A percentile compares a stretch with the other conserved stretches of the same genome.
These are phyloP conservation scores for Pithys albifrons DNA, from an alignment of 2,113 vertebrate species.

Conservation along the genomic window DNA sequence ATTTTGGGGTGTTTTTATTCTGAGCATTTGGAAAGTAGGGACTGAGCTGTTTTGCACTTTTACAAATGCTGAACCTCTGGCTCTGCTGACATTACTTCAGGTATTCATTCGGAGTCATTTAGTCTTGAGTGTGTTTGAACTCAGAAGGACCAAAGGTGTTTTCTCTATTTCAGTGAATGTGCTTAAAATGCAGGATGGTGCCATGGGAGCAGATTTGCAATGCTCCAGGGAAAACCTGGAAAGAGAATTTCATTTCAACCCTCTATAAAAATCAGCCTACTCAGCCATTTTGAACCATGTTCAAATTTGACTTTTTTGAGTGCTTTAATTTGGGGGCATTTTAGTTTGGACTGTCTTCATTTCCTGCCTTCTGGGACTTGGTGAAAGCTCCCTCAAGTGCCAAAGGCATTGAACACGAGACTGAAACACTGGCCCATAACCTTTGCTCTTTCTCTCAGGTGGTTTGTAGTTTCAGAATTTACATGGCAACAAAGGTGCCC, in stretches of 20 bases:
- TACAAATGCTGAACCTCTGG: slow-evolving; percentile 25
- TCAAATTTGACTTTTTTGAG: neutral
- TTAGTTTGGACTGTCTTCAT: neutral
- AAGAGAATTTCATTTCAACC: neutral
- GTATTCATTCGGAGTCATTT: neutral
- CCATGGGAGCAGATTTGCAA: neutral
- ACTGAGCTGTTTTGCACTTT: neutral
- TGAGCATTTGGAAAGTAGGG: neutral
- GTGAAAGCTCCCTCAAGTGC: neutral
- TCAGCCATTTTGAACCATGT: neutral
- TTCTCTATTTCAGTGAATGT: neutral
- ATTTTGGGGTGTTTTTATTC: slow-evolving; percentile 15
- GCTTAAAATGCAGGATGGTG: neutral
- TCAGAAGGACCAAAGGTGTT: neutral
- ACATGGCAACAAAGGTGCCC: neutral
- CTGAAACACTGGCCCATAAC: neutral
- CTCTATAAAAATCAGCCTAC: neutral
- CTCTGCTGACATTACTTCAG: neutral
- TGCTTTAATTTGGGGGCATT: neutral
- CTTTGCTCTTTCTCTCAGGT: neutral
- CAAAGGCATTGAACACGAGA: neutral
- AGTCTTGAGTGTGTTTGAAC: neutral
- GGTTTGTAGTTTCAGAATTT: neutral
- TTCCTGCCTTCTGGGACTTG: neutral
- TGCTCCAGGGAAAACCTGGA: neutral